Evolutionary conservation across 1,140 invertebrate species (phyloP), one percentile per base, ranked within the genome.

Genomic region (Theocolax elegans): DNA sequence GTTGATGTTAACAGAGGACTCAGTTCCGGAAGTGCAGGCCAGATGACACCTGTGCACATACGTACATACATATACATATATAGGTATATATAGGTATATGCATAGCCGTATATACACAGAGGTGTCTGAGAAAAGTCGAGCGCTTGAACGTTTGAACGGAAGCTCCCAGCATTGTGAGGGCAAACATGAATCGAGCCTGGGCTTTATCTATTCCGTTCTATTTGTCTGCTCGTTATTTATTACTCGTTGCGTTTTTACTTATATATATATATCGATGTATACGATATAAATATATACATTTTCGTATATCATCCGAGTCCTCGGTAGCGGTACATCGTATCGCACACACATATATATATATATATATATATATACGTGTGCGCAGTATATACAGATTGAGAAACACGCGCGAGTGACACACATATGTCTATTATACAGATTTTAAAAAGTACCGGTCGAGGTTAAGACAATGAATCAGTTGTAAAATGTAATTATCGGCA

Each of bases 11-110:
- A n/a, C n/a, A n/a, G n/a, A n/a, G n/a, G n/a, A n/a, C n/a, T 17
- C 3, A 17, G 42, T 15, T 71, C 70, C 69, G 74, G 69, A 76
- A 74, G 70, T 75, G 42, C 60, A 64, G 67, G 51, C 35, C 12
- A 54, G 73, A 72, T 75, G 77, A 76, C 77, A 76, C 74, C 74
- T 76, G 77, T 75, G 54, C 49, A 67, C 68, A 67, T 68, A 71
- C 49, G n/a, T 23, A n/a, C 44, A 19, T 46, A 76, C 74, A 73
- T 76, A 75, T 75, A 59, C 49, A 67, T 66, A 67, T 68, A 71
- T 44, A n/a, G 17, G 15, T 38, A 19, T 46, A 35, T 35, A 35
- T 4, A 35, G 59, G 40, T 17, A 59, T 27, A 38, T 29, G 70
- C 64, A 23, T 46, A 12, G 31, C 60, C 53, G 29, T 31, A 46